phyloP scores from a whole-genome alignment of 2,113 vertebrate species.

The Paedocypris sp. region DNA sequence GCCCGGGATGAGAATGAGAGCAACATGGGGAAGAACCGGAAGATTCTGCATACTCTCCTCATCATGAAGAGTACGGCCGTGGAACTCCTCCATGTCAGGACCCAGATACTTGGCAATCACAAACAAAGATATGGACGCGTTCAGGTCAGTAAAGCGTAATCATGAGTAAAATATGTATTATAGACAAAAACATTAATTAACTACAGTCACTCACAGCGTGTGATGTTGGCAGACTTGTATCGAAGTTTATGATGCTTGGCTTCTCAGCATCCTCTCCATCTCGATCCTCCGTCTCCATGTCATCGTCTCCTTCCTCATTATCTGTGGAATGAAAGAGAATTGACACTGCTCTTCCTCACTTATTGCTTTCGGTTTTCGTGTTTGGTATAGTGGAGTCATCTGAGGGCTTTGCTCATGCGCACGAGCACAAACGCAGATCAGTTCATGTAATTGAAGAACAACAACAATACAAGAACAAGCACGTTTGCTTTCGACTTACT shows the following conservation, averaged over 20 bases:
- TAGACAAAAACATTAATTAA: no score
- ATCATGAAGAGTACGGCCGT: slow-evolving; percentile 85
- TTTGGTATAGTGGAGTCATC: background rate
- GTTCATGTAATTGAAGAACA: no score
- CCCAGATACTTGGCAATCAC: slow-evolving; percentile 75
- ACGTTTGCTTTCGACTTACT: no score
- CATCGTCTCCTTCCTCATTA: slow-evolving; percentile 75
- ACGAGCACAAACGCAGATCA: no score
- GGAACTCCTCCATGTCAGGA: slow-evolving; percentile 95
- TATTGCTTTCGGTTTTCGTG: background rate
- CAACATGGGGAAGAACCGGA: slow-evolving; percentile 79
- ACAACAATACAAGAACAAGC: no score
- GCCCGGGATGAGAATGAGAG: slow-evolving; percentile 86
- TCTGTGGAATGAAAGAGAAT: slow-evolving; percentile 52
- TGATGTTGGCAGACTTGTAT: slow-evolving; percentile 89
- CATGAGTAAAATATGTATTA: no score
- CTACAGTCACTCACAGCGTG: slow-evolving; percentile 77
- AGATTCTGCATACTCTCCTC: slow-evolving; percentile 90
- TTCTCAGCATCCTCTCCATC: slow-evolving; percentile 76
- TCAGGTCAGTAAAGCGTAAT: no score
- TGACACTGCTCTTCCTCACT: no score
- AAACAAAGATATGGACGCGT: background rate
- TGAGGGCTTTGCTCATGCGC: background rate
- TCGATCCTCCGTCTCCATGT: slow-evolving; percentile 88
- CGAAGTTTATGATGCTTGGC: slow-evolving; percentile 84